Conservation (phyloP, 2,113 vertebrate species). For the Cavia porcellus region DNA sequence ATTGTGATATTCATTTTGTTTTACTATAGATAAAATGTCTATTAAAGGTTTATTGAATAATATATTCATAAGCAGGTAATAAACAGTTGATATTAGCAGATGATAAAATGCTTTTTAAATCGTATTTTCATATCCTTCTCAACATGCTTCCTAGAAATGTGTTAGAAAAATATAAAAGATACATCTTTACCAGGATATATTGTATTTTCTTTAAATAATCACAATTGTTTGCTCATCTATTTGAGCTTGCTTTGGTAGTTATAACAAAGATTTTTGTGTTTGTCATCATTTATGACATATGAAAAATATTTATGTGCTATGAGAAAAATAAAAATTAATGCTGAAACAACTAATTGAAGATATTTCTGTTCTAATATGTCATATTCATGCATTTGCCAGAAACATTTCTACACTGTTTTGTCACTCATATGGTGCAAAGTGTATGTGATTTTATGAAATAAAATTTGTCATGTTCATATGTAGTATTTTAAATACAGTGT, state of each 20-base stretch:
- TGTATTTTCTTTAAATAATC: slow-evolving; percentile 42
- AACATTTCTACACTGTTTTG: neutral
- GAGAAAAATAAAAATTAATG: slow-evolving; percentile 47
- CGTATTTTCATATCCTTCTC: slow-evolving; percentile 50
- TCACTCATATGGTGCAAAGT: neutral
- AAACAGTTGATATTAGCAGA: slow-evolving; percentile 52
- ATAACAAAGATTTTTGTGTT: slow-evolving; percentile 27
- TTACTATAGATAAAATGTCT: slow-evolving; percentile 69
- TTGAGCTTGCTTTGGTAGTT: slow-evolving; percentile 73
- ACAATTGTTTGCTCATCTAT: slow-evolving; percentile 43
- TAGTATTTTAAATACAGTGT: neutral
- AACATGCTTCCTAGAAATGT: slow-evolving; percentile 60
- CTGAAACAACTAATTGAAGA: neutral
- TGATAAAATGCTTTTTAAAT: slow-evolving; percentile 67
- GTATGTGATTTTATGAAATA: neutral
- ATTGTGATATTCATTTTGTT: slow-evolving; percentile 40
- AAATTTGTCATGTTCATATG: neutral
- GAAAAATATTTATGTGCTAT: slow-evolving; percentile 21
- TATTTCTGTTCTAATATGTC: neutral
- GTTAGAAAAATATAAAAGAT: slow-evolving; percentile 70
- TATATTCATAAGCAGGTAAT: slow-evolving; percentile 71
- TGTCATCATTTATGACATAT: neutral
- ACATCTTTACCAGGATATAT: slow-evolving; percentile 53
- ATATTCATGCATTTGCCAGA: neutral
- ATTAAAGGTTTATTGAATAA: slow-evolving; percentile 62